Conservation (phyloP, 1,140 invertebrate genomes). For the Trachymyrmex cornetzi region DNA sequence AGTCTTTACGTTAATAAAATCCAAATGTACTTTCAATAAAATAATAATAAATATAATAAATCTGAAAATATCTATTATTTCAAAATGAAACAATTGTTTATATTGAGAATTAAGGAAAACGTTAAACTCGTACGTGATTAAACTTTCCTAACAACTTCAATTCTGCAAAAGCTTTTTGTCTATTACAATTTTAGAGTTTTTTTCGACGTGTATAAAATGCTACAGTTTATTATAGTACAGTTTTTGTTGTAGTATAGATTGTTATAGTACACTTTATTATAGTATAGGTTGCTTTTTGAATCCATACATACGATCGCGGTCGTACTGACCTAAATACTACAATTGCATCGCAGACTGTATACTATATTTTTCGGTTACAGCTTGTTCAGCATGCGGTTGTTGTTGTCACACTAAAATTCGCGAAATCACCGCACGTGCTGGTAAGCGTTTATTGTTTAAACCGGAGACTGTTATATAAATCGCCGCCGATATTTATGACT, state of each 20-base stretch:
- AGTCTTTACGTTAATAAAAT: neutral
- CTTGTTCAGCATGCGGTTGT: constrained; percentile 25
- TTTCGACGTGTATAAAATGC: neutral
- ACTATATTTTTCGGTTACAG: constrained; percentile 46
- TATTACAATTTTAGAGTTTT: neutral
- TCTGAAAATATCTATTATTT: neutral
- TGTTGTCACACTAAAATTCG: constrained; percentile 42
- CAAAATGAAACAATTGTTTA: constrained; percentile 9
- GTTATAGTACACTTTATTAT: neutral
- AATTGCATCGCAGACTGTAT: neutral
- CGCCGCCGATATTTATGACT: constrained; percentile 39
- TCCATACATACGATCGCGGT: neutral
- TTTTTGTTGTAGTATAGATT: neutral
- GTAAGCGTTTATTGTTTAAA: constrained; percentile 59
- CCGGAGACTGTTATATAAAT: constrained; percentile 48
- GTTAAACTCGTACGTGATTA: neutral
- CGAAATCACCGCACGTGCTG: neutral
- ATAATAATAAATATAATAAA: neutral
- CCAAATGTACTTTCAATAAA: neutral
- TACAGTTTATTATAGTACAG: neutral
- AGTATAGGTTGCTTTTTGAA: constrained; percentile 23
- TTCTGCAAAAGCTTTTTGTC: neutral
- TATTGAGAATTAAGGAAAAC: neutral
- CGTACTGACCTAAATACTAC: constrained; percentile 3
- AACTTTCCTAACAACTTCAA: neutral